These are phyloP conservation scores for Tretioscincus oriximinensis DNA, from an alignment of 2,113 vertebrate species.

Conservation along the genomic window DNA sequence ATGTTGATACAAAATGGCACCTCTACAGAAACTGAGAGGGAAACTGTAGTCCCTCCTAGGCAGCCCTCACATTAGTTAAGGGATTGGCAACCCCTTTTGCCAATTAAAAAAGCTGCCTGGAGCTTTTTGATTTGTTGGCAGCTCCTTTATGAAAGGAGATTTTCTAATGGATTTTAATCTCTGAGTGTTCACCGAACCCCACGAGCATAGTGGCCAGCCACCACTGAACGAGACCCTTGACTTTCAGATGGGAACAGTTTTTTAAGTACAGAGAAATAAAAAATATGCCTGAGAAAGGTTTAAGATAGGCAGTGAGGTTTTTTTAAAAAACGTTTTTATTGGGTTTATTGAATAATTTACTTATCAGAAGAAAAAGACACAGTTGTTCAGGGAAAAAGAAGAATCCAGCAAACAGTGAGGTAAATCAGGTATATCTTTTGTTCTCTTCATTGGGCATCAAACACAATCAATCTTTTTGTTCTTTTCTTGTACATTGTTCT, in stretches of 20 bases:
- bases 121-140: no score
- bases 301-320: not conserved
- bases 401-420: constrained; percentile 18
- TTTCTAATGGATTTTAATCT: no score
- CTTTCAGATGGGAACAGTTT: not conserved
- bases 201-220: no score
- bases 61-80: no score
- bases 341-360: constrained; percentile 42
- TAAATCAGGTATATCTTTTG: constrained; percentile 38
- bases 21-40: no score
- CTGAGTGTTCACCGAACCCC: no score
- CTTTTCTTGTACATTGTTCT: constrained; percentile 99
- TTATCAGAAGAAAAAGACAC: constrained; percentile 23
- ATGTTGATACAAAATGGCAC: no score
- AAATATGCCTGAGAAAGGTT: not conserved
- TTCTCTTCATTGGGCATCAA: constrained; percentile 78
- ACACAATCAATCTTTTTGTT: constrained; percentile 91
- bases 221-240: no score
- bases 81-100: no score
- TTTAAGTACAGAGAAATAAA: not conserved
- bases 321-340: constrained; percentile 19
- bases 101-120: no score
- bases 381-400: constrained; percentile 38
- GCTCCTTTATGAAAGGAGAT: no score
- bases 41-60: no score